Evolutionary conservation across 2,113 vertebrate genomes (phyloP), one percentile per base, ranked within the genome.

Genomic region (Bos indicus): DNA sequence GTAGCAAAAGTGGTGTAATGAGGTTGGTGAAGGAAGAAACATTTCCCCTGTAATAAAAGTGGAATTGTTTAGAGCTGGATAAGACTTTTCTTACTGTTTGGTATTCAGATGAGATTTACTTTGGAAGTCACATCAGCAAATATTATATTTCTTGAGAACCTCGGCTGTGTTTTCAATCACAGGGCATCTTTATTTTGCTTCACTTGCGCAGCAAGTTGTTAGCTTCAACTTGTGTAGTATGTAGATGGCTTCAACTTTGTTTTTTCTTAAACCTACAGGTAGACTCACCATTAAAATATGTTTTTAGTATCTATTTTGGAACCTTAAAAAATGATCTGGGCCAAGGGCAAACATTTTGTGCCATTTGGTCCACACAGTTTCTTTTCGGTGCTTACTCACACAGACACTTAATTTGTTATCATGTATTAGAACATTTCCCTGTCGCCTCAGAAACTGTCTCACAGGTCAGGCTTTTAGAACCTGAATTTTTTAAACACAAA

Each of bases 401-500:
- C 28, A 36, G 57, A 96, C 97, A 98, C 98, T 97, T 95, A 96
- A 97, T 95, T 96, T 93, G 93, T 98, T 97, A 94, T 60, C 2
- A 8, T 96, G 54, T 43, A 25, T 56, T 83, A 91, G 91, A 96
- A 81, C 92, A 97, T 98, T 95, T 98, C 95, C 83, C 92, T 94
- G 30, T 96, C 98, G 40, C 94, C 96, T 98, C 97, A 94, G 95
- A 96, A 97, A 98, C 93, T 52, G 77, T 93, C 97, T 52, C 94
- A 87, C 90, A 89, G 94, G 82, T 97, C 85, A 96, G 97, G 91
- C 91, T 97, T 98, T 98, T 98, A 97, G 98, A 97, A 98, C 71
- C 90, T 93, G 87, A 74, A 91, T 74, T 96, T 97, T 98, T 97
- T 26, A 98, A 98, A 98, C 95, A 97, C 74, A 96, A 96, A 97